phyloP scores from a whole-genome alignment of 1,140 invertebrate genomes.

The Megalopta genalis region DNA sequence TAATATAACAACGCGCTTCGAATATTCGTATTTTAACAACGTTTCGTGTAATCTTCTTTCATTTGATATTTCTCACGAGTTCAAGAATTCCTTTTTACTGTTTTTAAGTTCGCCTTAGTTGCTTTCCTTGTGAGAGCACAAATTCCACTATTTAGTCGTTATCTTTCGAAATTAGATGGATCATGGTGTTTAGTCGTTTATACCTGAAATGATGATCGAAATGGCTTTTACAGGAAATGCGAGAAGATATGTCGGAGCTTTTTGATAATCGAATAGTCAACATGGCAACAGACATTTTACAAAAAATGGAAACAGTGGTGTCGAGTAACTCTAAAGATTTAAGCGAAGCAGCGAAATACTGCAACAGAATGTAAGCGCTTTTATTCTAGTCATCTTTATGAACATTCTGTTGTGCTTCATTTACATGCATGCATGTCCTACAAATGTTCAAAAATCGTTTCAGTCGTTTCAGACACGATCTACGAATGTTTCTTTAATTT shows the following conservation, averaged over 20 bases:
- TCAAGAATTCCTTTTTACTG: too few species aligned
- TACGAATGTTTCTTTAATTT: too few species aligned
- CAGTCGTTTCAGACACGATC: too few species aligned
- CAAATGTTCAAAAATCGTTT: neutral
- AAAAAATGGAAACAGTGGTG: slow-evolving; percentile 24
- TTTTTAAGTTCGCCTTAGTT: neutral
- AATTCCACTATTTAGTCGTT: too few species aligned
- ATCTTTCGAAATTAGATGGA: too few species aligned
- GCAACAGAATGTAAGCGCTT: slow-evolving; percentile 54
- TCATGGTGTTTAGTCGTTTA: neutral
- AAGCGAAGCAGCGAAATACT: slow-evolving; percentile 42
- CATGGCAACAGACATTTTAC: slow-evolving; percentile 60
- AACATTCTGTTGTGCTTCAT: neutral
- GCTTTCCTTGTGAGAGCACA: too few species aligned
- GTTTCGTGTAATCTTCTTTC: too few species aligned
- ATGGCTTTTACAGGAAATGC: slow-evolving; percentile 56
- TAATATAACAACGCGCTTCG: too few species aligned
- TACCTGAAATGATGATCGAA: neutral
- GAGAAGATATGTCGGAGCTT: slow-evolving; percentile 53
- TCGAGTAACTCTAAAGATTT: neutral
- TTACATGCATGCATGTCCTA: too few species aligned
- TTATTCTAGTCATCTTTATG: neutral
- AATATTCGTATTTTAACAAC: neutral
- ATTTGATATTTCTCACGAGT: too few species aligned
- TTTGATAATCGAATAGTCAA: slow-evolving; percentile 53